Base-by-base conservation (phyloP, 2,113 vertebrate genomes). In the Paralichthys olivaceus region DNA sequence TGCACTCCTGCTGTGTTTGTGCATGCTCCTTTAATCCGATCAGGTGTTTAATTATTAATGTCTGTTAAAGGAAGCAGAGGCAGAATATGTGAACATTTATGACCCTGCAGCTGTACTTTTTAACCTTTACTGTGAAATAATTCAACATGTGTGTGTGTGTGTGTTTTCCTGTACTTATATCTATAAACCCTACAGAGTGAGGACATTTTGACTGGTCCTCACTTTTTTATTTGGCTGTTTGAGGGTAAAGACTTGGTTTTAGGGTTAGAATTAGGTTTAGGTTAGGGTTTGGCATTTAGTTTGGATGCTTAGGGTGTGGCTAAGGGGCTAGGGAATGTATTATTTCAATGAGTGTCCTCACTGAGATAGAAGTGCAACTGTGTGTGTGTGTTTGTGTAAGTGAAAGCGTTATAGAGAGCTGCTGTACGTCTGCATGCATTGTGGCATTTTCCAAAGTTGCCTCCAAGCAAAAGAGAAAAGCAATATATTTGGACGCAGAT, bases 1-100 rank as follows among this genome's bases (percentile, higher is more conserved):
- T 34, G 14, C 47, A 43, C 57, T 68, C 60, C 49, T 23, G 56
- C 79, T 81, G 65, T 40, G 58, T 69, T 29, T n/a, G 63, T 73
- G 63, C 75, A 34, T 73, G 58, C 81, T 79, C 78, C 80, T 89
- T 90, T 89, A 86, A 92, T 91, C 87, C 87, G 61, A 88, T 77
- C 61, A 72, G 81, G 71, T 86, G 69, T 91, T 92, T 75, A 91
- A 93, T 90, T 86, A 93, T 91, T 86, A 75, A 93, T 89, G 53
- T 75, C 53, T 75, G 75, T 84, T 90, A 76, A 81, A 80, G 84
- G 75, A 75, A 79, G 78, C 64, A 74, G 75, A 81, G 60, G 69
- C 66, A 66, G 69, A 85, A 85, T 85, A 54, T 75, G 66, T 75
- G 69, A 87, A 72, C 65, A 85, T 75, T 70, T 72, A 12, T 85